Evolutionary conservation across 1,140 invertebrate genomes (phyloP).

Genomic region (Paralvinella palmiformis): DNA sequence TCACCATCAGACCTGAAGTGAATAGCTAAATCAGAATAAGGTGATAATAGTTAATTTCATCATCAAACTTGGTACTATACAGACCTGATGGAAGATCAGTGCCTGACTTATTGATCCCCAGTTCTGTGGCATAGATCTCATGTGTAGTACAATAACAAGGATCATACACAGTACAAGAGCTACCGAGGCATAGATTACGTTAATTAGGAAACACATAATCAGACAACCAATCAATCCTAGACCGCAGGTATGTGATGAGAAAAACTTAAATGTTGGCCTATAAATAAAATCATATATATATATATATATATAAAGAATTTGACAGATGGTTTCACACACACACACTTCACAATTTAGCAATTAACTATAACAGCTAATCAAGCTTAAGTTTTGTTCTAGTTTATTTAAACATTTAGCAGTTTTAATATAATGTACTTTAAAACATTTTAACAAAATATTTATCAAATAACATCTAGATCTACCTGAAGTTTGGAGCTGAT

Average conservation of each 20-base stretch:
- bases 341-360: background rate
- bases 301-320: background rate
- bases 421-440: too few species aligned
- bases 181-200: slow-evolving; percentile 78
- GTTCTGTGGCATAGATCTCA: slow-evolving; percentile 80
- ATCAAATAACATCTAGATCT: slow-evolving; percentile 23
- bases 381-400: too few species aligned
- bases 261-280: slow-evolving; percentile 94
- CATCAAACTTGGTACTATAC: background rate
- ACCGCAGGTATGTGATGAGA: slow-evolving; percentile 88
- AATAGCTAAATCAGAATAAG: too few species aligned
- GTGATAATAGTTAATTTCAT: too few species aligned
- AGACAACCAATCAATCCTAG: slow-evolving; percentile 80
- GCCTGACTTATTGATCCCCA: slow-evolving; percentile 99
- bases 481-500: slow-evolving; percentile 94
- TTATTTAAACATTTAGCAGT: too few species aligned
- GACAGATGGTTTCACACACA: background rate
- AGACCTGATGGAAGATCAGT: slow-evolving; percentile 94
- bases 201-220: slow-evolving; percentile 94
- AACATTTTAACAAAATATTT: too few species aligned
- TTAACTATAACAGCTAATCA: too few species aligned
- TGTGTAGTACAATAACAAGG: slow-evolving; percentile 78
- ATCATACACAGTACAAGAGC: slow-evolving; percentile 81
- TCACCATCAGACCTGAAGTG: too few species aligned
- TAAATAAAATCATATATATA: slow-evolving; percentile 33